Percentiles rank a stretch among this genome's conserved stretches.
Conservation (phyloP, 1,140 invertebrate species). For the Parapsyche elsis region DNA sequence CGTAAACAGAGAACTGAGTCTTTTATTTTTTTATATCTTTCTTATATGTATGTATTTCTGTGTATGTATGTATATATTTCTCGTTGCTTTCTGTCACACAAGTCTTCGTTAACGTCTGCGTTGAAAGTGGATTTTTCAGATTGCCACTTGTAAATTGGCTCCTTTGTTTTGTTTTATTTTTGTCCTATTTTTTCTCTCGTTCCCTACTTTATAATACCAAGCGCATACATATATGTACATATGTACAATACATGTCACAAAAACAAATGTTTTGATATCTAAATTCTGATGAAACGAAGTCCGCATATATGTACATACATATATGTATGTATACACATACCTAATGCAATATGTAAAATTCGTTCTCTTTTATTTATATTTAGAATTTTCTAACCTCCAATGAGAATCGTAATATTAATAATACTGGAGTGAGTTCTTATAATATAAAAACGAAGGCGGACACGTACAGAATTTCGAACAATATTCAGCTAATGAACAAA, state of each 20-base stretch:
- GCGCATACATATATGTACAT: not conserved
- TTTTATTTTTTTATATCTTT: too few species aligned
- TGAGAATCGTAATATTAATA: too few species aligned
- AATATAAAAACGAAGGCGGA: not conserved
- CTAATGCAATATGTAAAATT: too few species aligned
- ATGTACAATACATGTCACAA: too few species aligned
- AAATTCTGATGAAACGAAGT: not conserved
- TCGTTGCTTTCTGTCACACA: conserved; percentile 8
- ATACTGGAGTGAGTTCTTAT: too few species aligned
- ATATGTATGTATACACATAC: too few species aligned
- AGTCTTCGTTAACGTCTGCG: conserved; percentile 9
- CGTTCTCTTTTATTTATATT: too few species aligned
- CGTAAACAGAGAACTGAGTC: too few species aligned
- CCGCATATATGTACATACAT: too few species aligned
- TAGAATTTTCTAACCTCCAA: too few species aligned
- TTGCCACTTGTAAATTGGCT: conserved; percentile 49
- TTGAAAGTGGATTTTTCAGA: conserved; percentile 45
- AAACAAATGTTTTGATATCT: too few species aligned
- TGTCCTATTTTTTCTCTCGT: not conserved
- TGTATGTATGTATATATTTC: not conserved
- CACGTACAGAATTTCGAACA: conserved; percentile 4
- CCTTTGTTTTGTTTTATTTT: conserved; percentile 13
- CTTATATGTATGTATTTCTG: not conserved
- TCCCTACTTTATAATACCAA: not conserved
- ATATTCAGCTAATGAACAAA: conserved; percentile 22